Percentiles rank a stretch among this genome's conserved stretches.
These are phyloP conservation scores for Trinectes maculatus DNA, from an alignment of 2,113 vertebrate genomes.

Conservation along the genomic window DNA sequence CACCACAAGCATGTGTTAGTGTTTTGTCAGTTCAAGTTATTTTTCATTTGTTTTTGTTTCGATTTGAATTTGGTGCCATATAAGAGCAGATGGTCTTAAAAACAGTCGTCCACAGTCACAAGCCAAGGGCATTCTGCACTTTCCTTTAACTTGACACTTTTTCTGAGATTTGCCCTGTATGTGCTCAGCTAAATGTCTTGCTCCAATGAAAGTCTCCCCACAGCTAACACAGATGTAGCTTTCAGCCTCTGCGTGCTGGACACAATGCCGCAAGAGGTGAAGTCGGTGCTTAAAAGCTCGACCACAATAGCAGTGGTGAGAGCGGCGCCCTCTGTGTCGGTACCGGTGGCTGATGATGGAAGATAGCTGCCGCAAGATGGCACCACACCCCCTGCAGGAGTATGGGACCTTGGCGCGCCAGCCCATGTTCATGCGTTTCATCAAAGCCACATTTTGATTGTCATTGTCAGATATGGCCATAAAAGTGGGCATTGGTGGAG, in stretches of 20 bases:
- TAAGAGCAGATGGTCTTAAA: constrained; percentile 77
- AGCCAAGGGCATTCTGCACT: constrained; percentile 71
- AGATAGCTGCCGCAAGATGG: constrained; percentile 73
- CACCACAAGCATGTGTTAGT: neutral
- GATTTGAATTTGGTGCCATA: constrained; percentile 84
- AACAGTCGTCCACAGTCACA: constrained; percentile 81
- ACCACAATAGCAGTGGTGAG: constrained; percentile 81
- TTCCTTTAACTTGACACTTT: constrained; percentile 29
- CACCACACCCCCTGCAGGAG: constrained; percentile 78
- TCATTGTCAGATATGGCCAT: constrained; percentile 72
- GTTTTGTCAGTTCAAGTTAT: neutral
- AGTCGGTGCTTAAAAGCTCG: constrained; percentile 73
- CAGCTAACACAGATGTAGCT: constrained; percentile 82
- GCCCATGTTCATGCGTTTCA: constrained; percentile 58
- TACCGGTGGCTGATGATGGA: constrained; percentile 79
- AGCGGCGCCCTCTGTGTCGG: constrained; percentile 72
- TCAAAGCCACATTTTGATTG: constrained; percentile 57
- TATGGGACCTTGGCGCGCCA: constrained; percentile 72
- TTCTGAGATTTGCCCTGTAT: constrained; percentile 19
- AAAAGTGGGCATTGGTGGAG: constrained; percentile 39
- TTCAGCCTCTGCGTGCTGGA: constrained; percentile 78
- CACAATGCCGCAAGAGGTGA: constrained; percentile 82
- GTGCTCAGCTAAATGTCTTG: constrained; percentile 59
- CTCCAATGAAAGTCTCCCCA: constrained; percentile 66
- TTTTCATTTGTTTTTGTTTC: constrained; percentile 32